A percentile compares a stretch with the other conserved stretches of the same genome.
These are phyloP conservation scores for Philereme vetulata DNA, from an alignment of 2,888 invertebrate species.

Conservation along the genomic window DNA sequence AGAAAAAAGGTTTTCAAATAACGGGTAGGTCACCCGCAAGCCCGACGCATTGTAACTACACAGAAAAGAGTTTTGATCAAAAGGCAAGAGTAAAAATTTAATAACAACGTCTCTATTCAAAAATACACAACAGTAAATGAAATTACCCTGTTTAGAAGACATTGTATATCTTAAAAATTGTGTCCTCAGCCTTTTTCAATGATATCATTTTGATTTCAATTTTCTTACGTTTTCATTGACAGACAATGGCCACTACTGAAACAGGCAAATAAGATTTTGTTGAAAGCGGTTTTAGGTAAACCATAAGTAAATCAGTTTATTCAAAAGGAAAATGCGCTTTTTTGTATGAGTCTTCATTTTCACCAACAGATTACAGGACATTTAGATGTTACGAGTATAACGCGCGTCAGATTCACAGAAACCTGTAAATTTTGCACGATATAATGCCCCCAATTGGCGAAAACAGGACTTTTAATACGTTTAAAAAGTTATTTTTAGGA, in stretches of 20 bases:
- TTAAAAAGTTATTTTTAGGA: too few species aligned
- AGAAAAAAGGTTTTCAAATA: too few species aligned
- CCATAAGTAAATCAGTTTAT: too few species aligned
- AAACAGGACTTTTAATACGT: too few species aligned
- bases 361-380: too few species aligned
- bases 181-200: constrained; percentile 82
- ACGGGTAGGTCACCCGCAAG: too few species aligned
- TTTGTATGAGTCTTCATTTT: too few species aligned
- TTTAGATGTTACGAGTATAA: too few species aligned
- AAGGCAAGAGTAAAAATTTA: constrained; percentile 56
- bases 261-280: constrained; percentile 4
- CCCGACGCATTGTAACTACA: constrained; percentile 36
- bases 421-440: too few species aligned
- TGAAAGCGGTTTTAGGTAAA: constrained; percentile 1
- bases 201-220: constrained; percentile 72
- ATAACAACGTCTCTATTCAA: constrained; percentile 54
- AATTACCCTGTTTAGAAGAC: constrained; percentile 82
- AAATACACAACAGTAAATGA: constrained; percentile 78
- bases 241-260: constrained; percentile 47
- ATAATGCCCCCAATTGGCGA: too few species aligned
- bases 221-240: constrained; percentile 51
- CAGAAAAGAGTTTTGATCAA: constrained; percentile 49
- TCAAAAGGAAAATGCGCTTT: too few species aligned
- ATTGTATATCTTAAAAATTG: constrained; percentile 82
- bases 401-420: too few species aligned